A percentile compares a stretch with the other conserved stretches of the same genome.
phyloP scores from a whole-genome alignment of 53 echinoderm and acorn worm species.

The Arbacia lixula region DNA sequence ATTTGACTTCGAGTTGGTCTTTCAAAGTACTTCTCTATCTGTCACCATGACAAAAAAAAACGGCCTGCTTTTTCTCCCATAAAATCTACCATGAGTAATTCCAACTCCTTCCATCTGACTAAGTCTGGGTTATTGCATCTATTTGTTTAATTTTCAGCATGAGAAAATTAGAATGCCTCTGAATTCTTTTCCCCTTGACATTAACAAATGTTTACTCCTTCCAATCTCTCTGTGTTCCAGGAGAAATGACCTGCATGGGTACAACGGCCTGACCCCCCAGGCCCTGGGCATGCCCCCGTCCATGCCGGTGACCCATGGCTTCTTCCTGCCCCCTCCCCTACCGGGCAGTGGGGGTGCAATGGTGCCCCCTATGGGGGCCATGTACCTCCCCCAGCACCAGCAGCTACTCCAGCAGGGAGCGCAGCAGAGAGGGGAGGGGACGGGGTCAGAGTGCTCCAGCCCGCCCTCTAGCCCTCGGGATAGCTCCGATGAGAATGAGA shows the following conservation, averaged over 20 bases:
- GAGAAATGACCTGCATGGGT: conserved; percentile 38
- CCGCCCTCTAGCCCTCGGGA: conserved; percentile 78
- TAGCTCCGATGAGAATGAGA: conserved; percentile 95
- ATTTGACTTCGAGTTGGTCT: no score
- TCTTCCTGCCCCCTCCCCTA: conserved; percentile 47
- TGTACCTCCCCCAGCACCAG: conserved; percentile 52
- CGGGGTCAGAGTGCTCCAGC: conserved; percentile 75
- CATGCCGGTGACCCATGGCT: conserved; percentile 8
- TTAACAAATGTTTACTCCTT: no score
- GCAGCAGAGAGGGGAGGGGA: conserved; percentile 46
- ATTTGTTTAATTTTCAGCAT: no score
- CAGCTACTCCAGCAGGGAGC: conserved; percentile 62
- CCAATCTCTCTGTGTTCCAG: neutral
- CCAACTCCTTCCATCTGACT: no score
- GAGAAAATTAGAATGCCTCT: no score
- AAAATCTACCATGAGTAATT: no score
- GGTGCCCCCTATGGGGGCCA: neutral
- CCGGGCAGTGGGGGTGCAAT: conserved; percentile 29
- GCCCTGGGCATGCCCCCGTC: conserved; percentile 28
- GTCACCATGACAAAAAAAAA: no score
- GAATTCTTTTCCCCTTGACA: no score
- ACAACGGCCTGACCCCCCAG: conserved; percentile 57
- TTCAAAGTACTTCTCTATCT: no score
- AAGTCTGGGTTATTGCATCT: no score
- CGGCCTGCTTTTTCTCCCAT: no score